These are phyloP conservation scores for Wasmannia auropunctata DNA, from an alignment of 1,140 invertebrate genomes.

Conservation along the genomic window DNA sequence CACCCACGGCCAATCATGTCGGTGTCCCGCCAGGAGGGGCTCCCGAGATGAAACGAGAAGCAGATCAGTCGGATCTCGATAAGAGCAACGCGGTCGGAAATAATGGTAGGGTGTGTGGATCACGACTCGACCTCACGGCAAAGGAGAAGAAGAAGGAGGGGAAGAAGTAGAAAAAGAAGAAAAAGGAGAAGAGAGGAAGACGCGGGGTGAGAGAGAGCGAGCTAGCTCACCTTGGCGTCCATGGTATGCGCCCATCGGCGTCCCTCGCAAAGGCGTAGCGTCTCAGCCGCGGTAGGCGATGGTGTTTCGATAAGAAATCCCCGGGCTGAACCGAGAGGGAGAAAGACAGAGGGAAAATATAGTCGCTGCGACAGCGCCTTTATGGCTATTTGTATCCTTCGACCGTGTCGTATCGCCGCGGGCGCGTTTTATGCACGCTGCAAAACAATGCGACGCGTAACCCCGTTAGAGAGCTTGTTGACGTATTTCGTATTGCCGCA, in stretches of 20 bases:
- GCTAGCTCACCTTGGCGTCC: constrained; percentile 82
- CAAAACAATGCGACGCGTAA: constrained; percentile 24
- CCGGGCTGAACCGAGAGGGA: background rate
- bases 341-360: constrained; percentile 19
- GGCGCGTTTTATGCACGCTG: constrained; percentile 14
- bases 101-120: constrained; percentile 33
- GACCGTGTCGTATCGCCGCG: constrained; percentile 19
- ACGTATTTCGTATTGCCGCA: background rate
- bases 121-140: constrained; percentile 36
- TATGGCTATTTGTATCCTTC: background rate
- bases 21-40: background rate
- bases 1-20: constrained; percentile 8
- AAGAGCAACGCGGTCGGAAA: constrained; percentile 37
- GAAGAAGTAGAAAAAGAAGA: too few species aligned
- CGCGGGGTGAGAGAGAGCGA: constrained; percentile 57
- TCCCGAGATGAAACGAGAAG: constrained; percentile 49
- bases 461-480: background rate
- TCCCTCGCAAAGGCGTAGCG: constrained; percentile 77
- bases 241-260: constrained; percentile 83
- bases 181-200: constrained; percentile 29
- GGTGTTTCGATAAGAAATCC: constrained; percentile 15
- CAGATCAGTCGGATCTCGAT: constrained; percentile 53
- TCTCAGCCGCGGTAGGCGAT: background rate
- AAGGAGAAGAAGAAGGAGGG: constrained; percentile 37
- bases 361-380: constrained; percentile 13